Evolutionary conservation across 2,888 invertebrate species (phyloP).

Genomic region (Petrolisthes manimaculis): DNA sequence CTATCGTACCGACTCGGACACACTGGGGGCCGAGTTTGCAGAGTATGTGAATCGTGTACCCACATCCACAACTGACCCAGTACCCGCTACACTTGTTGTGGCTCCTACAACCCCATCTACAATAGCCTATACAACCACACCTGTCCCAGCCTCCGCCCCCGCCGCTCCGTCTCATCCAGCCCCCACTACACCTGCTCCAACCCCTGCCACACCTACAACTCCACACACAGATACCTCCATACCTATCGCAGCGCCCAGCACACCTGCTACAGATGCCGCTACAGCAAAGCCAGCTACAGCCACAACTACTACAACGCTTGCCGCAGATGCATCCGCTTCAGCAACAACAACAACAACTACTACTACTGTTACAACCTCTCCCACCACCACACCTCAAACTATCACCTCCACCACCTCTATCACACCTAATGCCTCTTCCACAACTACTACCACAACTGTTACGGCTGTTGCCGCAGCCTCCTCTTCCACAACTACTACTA

Average conservation of each 20-base stretch:
- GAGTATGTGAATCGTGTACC: conserved; percentile 36
- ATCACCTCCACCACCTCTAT: neutral
- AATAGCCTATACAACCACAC: neutral
- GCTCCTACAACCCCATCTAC: neutral
- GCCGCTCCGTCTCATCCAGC: neutral
- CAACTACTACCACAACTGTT: conserved; percentile 17
- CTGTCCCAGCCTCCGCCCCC: neutral
- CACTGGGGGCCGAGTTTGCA: conserved; percentile 86
- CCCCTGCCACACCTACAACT: neutral
- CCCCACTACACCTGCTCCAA: neutral
- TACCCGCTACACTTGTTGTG: neutral
- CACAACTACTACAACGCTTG: neutral
- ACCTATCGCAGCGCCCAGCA: neutral
- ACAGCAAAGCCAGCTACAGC: neutral
- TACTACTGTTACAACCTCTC: neutral
- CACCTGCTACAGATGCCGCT: neutral
- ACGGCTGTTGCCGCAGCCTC: neutral
- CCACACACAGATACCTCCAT: neutral
- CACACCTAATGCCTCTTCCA: neutral
- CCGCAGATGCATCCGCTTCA: neutral
- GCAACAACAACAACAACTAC: neutral
- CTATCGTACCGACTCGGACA: conserved; percentile 85
- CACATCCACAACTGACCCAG: conserved; percentile 1
- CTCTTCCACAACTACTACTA: conserved; percentile 12
- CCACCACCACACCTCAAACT: conserved; percentile 3